Base-by-base conservation (phyloP, 2,888 invertebrate species). In the Acrobasis consociella region DNA sequence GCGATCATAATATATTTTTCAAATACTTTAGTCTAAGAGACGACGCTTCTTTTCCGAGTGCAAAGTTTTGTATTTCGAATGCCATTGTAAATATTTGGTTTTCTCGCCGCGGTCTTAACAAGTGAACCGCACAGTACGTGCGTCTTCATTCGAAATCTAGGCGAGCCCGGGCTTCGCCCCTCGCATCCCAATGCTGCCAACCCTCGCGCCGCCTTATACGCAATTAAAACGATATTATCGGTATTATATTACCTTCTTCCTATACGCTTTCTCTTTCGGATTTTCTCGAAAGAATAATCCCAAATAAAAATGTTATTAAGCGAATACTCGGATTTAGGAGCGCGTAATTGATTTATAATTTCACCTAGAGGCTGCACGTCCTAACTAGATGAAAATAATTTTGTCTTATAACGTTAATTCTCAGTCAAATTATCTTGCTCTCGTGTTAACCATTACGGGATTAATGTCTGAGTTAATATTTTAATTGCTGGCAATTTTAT, bases 151-250 rank as follows among this genome's bases (percentile, higher is more conserved):
- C 78, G 65, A 74, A 81, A 82, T 78, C 83, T 74, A 76, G 73
- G 74, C 79, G 70, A 74, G 81, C 78, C 74, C 69, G 70, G 66
- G 60, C 72, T 64, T 71, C 77, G 82, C 78, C 67, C 58, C 72
- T 72, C 67, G 87, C 86, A 87, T 88, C 78, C 76, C 80, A 87
- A 88, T 85, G 80, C 76, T 70, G 65, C 67, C 61, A 22, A 53
- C 66, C 63, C 67, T 64, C 65, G 67, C 69, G 74, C 75, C 75
- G 76, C 75, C 81, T 80, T 76, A 76, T 78, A 83, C 78, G 80
- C 83, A 89, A 89, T 89, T 88, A 88, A 87, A 87, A 85, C 78
- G 78, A 83, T 85, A 87, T 87, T 86, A 86, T 86, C 82, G 74
- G 81, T 81, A 80, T 78, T 81, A 81, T 82, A 78, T 80, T 62